Evolutionary conservation across 2,888 invertebrate genomes (phyloP).

Genomic region (Rugalucina vietnamica): DNA sequence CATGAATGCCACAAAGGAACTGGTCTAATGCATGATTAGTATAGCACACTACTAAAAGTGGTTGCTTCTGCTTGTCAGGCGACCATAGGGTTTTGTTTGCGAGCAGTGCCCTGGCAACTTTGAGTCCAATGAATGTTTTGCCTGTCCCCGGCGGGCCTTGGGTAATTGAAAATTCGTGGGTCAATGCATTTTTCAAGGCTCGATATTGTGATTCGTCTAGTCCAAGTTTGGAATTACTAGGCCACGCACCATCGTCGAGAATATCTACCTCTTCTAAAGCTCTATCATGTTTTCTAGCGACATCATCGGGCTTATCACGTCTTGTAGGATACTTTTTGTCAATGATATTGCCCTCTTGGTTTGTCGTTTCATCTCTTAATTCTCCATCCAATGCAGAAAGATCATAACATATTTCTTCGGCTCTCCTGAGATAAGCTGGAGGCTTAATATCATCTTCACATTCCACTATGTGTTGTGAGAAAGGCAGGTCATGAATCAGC

Average conservation of each 20-base stretch:
- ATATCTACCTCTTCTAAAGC: constrained; percentile 14
- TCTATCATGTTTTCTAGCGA: too few relatives aligned
- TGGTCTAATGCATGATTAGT: constrained; percentile 83
- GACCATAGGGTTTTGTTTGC: constrained; percentile 85
- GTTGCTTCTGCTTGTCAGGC: constrained; percentile 63
- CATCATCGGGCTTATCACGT: too few relatives aligned
- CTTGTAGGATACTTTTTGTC: neutral
- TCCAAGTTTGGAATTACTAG: constrained; percentile 66
- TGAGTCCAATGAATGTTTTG: constrained; percentile 91
- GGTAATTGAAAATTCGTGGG: constrained; percentile 79
- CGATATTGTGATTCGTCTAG: constrained; percentile 78
- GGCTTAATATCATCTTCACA: constrained; percentile 57
- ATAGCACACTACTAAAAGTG: constrained; percentile 81
- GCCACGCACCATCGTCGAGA: constrained; percentile 68
- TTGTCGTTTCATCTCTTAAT: too few relatives aligned
- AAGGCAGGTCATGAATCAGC: constrained; percentile 83
- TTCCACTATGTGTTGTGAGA: constrained; percentile 66
- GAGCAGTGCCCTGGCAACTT: constrained; percentile 88
- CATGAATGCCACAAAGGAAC: constrained; percentile 79
- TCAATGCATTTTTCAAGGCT: constrained; percentile 78
- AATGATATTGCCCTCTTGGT: neutral
- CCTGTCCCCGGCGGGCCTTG: constrained; percentile 93
- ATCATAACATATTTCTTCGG: neutral
- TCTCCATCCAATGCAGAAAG: too few relatives aligned
- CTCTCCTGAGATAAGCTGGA: constrained; percentile 59